phyloP scores from a whole-genome alignment of 2,113 vertebrate species.

The Oncorhynchus clarkii region DNA sequence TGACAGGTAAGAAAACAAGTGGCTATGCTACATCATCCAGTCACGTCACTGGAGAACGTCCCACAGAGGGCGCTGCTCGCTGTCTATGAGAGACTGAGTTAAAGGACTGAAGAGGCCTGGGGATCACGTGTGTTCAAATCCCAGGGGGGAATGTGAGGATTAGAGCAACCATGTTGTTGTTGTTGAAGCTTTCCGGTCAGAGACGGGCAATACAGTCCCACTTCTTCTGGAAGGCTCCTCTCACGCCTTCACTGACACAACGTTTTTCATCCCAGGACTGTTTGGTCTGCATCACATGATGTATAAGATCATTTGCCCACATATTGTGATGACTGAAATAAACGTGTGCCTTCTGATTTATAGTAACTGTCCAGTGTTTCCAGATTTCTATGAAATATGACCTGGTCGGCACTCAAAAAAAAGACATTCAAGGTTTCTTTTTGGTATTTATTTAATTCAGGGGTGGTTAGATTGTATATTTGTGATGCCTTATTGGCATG shows the following conservation, averaged over 20 bases:
- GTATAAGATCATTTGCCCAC: neutral
- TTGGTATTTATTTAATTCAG: too few species aligned
- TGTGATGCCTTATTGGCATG: too few species aligned
- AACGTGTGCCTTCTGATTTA: neutral
- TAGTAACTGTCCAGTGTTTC: neutral
- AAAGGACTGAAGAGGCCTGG: neutral
- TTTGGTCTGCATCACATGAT: neutral
- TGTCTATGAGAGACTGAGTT: neutral
- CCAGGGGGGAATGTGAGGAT: neutral
- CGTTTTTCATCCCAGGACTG: neutral
- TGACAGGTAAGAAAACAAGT: constrained; percentile 1
- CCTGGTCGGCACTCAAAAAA: too few species aligned
- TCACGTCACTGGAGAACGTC: neutral
- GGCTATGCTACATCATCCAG: neutral
- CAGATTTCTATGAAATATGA: too few species aligned
- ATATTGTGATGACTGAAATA: neutral
- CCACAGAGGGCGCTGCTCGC: neutral
- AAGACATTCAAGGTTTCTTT: too few species aligned
- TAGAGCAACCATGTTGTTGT: neutral
- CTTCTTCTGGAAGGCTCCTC: neutral
- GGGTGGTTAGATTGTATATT: too few species aligned
- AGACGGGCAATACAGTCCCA: neutral
- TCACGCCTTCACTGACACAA: too few species aligned
- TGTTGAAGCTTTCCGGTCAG: neutral
- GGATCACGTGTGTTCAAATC: neutral